These are phyloP conservation scores for Peromyscus melanophrys DNA, from an alignment of 2,797 vertebrate species.

Conservation along the genomic window DNA sequence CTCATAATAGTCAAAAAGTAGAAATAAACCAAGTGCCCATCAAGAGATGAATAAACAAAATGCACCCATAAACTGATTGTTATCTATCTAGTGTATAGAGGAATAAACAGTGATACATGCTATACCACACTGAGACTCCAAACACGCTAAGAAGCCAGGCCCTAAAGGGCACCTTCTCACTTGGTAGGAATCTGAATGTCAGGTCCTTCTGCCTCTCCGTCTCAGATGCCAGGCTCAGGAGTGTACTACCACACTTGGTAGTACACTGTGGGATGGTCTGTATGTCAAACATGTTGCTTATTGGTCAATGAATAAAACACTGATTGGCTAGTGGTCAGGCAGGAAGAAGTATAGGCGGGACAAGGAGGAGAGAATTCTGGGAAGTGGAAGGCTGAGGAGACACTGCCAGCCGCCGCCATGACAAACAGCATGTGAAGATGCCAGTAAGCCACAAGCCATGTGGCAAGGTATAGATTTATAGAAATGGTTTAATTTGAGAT, in stretches of 20 bases:
- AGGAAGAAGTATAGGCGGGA: no score
- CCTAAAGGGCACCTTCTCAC: background rate
- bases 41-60: background rate
- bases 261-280: no score
- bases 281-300: no score
- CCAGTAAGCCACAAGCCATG: no score
- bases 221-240: background rate
- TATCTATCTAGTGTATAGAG: constrained; percentile 16
- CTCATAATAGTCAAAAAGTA: background rate
- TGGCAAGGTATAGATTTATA: no score
- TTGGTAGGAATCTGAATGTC: background rate
- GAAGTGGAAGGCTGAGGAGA: no score
- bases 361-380: no score
- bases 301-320: no score
- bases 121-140: background rate
- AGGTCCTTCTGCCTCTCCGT: background rate
- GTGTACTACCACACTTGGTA: background rate
- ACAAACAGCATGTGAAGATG: no score
- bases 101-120: background rate
- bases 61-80: background rate
- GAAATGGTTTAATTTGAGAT: no score
- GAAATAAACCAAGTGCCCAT: constrained; percentile 1
- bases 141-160: background rate
- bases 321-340: no score
- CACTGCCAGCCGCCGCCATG: no score